phyloP scores from a whole-genome alignment of 1,140 invertebrate genomes.

The Leptopilina clavipes region DNA sequence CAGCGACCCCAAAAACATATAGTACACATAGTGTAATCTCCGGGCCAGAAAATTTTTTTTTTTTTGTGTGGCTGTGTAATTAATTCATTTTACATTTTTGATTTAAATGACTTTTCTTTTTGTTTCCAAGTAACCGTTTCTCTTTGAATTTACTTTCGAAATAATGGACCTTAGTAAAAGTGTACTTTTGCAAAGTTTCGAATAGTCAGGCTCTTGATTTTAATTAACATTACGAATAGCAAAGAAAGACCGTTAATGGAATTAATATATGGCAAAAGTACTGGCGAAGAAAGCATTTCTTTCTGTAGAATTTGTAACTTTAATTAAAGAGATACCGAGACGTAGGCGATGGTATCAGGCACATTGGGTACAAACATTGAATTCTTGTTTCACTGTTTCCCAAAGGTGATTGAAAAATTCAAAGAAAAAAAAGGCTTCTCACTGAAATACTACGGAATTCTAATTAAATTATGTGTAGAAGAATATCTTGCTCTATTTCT shows the following conservation, averaged over 20 bases:
- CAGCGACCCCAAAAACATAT: too few species aligned
- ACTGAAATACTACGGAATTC: background rate
- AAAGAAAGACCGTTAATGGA: background rate
- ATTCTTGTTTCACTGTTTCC: slow-evolving; percentile 6
- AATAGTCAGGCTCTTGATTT: background rate
- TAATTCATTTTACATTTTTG: background rate
- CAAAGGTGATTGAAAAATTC: slow-evolving; percentile 4
- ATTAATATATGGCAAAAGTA: background rate
- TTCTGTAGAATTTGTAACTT: background rate
- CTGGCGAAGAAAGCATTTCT: background rate
- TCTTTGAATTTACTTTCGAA: too few species aligned
- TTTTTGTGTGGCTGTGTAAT: too few species aligned
- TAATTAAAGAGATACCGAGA: slow-evolving; percentile 19
- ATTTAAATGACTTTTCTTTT: too few species aligned
- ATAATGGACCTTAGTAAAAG: too few species aligned
- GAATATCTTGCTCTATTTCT: slow-evolving; percentile 8
- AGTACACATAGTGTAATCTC: too few species aligned
- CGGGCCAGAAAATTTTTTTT: too few species aligned
- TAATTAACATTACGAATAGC: background rate
- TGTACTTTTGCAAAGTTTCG: too few species aligned
- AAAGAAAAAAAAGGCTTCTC: background rate
- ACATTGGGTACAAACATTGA: slow-evolving; percentile 1
- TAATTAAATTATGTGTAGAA: slow-evolving; percentile 12
- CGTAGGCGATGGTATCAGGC: background rate
- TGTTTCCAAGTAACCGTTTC: too few species aligned